Percentiles rank a stretch among this genome's conserved stretches.
Conservation (phyloP, 2,797 vertebrate species). For the Spea hammondii region DNA sequence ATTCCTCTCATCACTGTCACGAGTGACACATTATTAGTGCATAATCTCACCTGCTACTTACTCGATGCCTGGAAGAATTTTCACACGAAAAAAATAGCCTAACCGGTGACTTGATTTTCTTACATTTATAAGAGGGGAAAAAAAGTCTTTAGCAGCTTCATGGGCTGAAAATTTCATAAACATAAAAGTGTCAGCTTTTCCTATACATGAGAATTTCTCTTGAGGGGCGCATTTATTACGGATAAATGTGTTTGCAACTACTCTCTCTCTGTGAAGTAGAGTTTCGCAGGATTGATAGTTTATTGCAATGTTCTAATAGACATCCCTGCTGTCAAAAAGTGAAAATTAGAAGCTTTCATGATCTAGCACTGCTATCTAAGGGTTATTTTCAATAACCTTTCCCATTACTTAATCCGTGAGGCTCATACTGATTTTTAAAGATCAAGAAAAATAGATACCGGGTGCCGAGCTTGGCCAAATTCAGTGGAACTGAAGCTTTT, state of each 20-base stretch:
- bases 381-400: not conserved
- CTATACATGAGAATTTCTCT: slow-evolving; percentile 3
- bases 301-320: slow-evolving; percentile 5
- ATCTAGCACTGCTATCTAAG: not conserved
- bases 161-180: slow-evolving; percentile 31
- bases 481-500: too few species aligned
- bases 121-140: slow-evolving; percentile 18
- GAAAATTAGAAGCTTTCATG: not conserved
- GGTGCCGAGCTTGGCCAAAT: too few species aligned
- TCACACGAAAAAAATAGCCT: slow-evolving; percentile 37
- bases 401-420: not conserved
- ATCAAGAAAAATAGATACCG: too few species aligned
- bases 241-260: slow-evolving; percentile 23
- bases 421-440: not conserved
- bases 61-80: slow-evolving; percentile 17
- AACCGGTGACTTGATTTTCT: slow-evolving; percentile 27
- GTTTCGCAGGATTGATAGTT: slow-evolving; percentile 7
- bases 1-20: slow-evolving; percentile 30
- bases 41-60: slow-evolving; percentile 25
- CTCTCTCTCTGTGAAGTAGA: not conserved
- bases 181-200: slow-evolving; percentile 39
- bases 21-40: slow-evolving; percentile 41
- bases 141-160: slow-evolving; percentile 38
- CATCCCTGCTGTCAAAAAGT: slow-evolving; percentile 13
- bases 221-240: slow-evolving; percentile 5